Base-by-base conservation (phyloP, 92 coral and sea anemone genomes). In the Parazoanthus darwini region DNA sequence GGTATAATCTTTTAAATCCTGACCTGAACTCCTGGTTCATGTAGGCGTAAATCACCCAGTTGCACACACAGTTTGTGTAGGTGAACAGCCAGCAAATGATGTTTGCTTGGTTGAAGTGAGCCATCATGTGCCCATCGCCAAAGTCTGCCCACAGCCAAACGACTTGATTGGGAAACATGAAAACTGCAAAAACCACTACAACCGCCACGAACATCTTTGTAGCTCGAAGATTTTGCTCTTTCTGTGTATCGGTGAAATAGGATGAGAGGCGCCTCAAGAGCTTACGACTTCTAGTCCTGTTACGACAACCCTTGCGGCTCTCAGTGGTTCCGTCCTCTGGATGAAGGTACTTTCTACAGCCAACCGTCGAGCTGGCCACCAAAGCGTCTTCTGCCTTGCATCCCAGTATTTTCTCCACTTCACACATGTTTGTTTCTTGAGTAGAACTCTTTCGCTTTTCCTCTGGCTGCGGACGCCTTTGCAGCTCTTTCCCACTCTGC, bases 1-100 rank as follows among this genome's bases (percentile, higher is more conserved):
- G 43, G 72, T 68, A 89, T 33, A 92, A 74, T 67, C 67, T 89
- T 76, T 82, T 89, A 38, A 92, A 88, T 7, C 94, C 94, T 26
- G 90, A 87, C 76, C 94, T 92, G 81, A 93, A 94, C 39, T 94
- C 94, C 68, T 91, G 86, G 77, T 91, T 90, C 48, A 95, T 92
- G 51, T 63, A 74, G 15, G 95, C 91, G 80, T 94, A 95, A 33
- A 95, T 93, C 5, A 92, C 87, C 66, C 96, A 96, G 51, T 95
- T 95, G 82, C 90, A 93, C 14, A 95, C 96, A 14, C 89, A 88
- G 90, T 95, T 95, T 14, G 96, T 92, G 82, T 95, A 95, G 2
- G 98, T 95, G 74, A 95, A 95, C 14, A 95, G 90, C 98, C 98
- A 95, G 91, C 98, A 95, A 14, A 95, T 81, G 23, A 95, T 95